Evolutionary conservation across 2,888 invertebrate genomes (phyloP).

Genomic region (Leptinotarsa juncta): DNA sequence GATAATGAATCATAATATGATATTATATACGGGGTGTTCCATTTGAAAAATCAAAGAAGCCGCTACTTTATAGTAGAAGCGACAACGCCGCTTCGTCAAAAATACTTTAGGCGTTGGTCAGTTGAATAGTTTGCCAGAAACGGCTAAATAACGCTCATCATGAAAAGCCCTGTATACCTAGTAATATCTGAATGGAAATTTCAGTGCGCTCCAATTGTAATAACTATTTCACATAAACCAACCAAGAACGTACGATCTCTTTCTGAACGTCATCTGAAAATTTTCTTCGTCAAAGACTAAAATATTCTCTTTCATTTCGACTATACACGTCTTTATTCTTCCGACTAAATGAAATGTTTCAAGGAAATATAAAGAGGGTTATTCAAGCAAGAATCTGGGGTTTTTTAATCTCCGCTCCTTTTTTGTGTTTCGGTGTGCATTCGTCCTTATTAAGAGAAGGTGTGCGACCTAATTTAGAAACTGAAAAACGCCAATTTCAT

Average conservation of each 20-base stretch:
- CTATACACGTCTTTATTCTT: slow-evolving; percentile 6
- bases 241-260: background rate
- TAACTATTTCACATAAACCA: background rate
- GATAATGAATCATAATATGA: no score
- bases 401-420: slow-evolving; percentile 38
- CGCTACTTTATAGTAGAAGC: no score
- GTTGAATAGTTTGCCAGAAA: no score
- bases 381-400: slow-evolving; percentile 11
- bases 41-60: no score
- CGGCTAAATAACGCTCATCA: no score
- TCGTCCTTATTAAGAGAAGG: slow-evolving; percentile 31
- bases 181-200: no score
- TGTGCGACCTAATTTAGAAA: slow-evolving; percentile 28
- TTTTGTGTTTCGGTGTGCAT: slow-evolving; percentile 27
- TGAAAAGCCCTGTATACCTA: no score
- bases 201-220: no score
- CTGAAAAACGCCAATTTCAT: slow-evolving; percentile 35
- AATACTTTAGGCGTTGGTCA: no score
- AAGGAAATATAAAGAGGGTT: slow-evolving; percentile 12
- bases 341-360: slow-evolving; percentile 18
- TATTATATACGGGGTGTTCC: no score
- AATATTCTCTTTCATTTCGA: background rate
- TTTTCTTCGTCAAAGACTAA: background rate
- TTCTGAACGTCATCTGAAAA: background rate
- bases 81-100: no score